Percentiles rank a stretch among this genome's conserved stretches.
These are phyloP conservation scores for Drosophila lutescens DNA, from an alignment of 2,888 invertebrate genomes.

Conservation along the genomic window DNA sequence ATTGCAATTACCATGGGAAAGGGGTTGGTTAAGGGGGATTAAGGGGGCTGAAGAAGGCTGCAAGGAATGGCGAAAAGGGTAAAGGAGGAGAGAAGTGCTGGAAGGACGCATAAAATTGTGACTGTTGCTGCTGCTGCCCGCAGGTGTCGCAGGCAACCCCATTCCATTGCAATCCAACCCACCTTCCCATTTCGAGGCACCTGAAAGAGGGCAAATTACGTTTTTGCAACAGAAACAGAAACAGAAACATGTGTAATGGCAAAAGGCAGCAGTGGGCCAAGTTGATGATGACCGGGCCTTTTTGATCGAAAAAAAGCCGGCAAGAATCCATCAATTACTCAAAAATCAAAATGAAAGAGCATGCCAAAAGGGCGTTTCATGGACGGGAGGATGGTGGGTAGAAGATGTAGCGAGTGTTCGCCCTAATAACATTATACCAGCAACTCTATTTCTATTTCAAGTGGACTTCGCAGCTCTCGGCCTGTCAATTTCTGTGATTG, in stretches of 20 bases:
- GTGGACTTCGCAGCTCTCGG: slow-evolving; percentile 37
- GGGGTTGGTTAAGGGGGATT: not conserved
- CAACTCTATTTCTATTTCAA: slow-evolving; percentile 49
- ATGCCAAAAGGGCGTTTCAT: slow-evolving; percentile 8
- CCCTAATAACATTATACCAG: slow-evolving; percentile 51
- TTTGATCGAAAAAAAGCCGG: slow-evolving; percentile 18
- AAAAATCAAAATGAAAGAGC: slow-evolving; percentile 53
- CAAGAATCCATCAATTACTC: slow-evolving; percentile 50
- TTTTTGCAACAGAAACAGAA: slow-evolving; percentile 28
- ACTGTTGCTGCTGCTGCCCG: slow-evolving; percentile 17
- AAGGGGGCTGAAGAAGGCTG: not conserved
- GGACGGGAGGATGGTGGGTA: not conserved
- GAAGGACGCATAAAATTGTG: slow-evolving; percentile 42
- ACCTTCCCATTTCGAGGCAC: slow-evolving; percentile 9
- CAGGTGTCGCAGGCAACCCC: slow-evolving; percentile 21
- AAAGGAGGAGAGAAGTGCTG: slow-evolving; percentile 8
- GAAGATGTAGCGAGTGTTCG: slow-evolving; percentile 24
- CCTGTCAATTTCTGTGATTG: slow-evolving; percentile 49
- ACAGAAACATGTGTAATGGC: slow-evolving; percentile 31
- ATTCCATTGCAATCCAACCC: not conserved
- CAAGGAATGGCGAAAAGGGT: not conserved
- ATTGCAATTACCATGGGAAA: slow-evolving; percentile 33
- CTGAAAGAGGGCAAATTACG: slow-evolving; percentile 40
- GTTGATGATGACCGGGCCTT: slow-evolving; percentile 16
- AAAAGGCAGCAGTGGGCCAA: slow-evolving; percentile 16